A percentile compares a stretch with the other conserved stretches of the same genome.
phyloP scores from a whole-genome alignment of 2,113 vertebrate species.

The Entosphenus tridentatus region DNA sequence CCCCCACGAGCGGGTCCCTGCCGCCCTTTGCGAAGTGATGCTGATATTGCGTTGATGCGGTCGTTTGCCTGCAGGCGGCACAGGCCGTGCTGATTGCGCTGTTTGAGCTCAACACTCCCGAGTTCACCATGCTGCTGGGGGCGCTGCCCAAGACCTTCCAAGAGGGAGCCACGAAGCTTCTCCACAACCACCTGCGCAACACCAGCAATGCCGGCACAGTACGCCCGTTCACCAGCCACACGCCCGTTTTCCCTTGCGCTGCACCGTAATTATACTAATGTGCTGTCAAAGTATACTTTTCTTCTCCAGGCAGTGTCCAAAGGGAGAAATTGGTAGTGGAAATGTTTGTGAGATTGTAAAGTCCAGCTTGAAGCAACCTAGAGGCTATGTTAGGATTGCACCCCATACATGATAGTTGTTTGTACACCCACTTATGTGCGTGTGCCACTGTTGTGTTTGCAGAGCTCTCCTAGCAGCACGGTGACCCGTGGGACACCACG shows the following conservation, averaged over 20 bases:
- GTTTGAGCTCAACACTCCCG: constrained; percentile 3
- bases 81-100: constrained; percentile 1
- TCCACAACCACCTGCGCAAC: constrained; percentile 3
- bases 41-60: too few species aligned
- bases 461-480: neutral
- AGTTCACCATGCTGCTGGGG: neutral
- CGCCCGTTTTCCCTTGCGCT: too few species aligned
- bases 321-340: neutral
- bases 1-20: too few species aligned
- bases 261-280: too few species aligned
- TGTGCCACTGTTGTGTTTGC: neutral
- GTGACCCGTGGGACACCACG: neutral
- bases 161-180: neutral
- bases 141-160: neutral
- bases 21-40: too few species aligned
- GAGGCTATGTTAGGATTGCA: too few species aligned
- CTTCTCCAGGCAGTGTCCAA: neutral
- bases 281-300: too few species aligned
- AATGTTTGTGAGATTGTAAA: constrained; percentile 3
- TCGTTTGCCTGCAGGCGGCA: neutral
- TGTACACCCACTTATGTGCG: neutral
- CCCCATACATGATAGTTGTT: neutral
- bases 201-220: too few species aligned
- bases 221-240: too few species aligned
- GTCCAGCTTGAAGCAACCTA: neutral